These are phyloP conservation scores for Rhyacophila brunnea DNA, from an alignment of 1,140 invertebrate species.

Conservation along the genomic window DNA sequence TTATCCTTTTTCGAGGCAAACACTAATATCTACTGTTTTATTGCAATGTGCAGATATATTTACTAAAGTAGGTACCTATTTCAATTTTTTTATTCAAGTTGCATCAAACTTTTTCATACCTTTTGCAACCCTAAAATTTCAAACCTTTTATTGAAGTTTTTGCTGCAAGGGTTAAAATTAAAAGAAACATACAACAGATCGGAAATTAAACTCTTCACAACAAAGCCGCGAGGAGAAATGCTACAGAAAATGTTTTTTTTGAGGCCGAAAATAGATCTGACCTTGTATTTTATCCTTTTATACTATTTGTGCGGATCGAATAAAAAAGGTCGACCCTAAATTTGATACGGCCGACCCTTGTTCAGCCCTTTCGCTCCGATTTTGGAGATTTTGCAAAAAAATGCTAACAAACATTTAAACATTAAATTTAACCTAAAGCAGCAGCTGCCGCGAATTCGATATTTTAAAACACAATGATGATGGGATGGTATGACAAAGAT, in stretches of 20 bases:
- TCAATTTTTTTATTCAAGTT: no score
- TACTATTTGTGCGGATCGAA: conserved; percentile 14
- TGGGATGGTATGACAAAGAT: conserved; percentile 18
- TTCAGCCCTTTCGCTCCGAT: conserved; percentile 29
- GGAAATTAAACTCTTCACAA: conserved; percentile 28
- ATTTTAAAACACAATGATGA: conserved; percentile 9
- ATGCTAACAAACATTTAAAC: conserved; percentile 11
- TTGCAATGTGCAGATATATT: no score
- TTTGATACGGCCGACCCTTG: conserved; percentile 33
- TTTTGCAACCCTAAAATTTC: conserved; percentile 14
- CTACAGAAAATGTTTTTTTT: conserved; percentile 21
- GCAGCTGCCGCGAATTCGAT: conserved; percentile 28
- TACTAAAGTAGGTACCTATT: no score
- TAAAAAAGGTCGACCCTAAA: conserved; percentile 28
- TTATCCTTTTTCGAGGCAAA: background rate
- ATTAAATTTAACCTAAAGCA: conserved; percentile 9
- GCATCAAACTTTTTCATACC: background rate
- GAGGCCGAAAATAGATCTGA: conserved; percentile 26
- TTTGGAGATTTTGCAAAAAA: conserved; percentile 16
- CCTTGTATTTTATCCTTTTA: conserved; percentile 20
- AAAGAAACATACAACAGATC: conserved; percentile 28
- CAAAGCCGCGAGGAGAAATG: conserved; percentile 8
- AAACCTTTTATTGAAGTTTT: conserved; percentile 23
- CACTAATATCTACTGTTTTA: background rate
- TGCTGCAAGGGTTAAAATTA: conserved; percentile 33